A percentile compares a stretch with the other conserved stretches of the same genome.
Conservation (phyloP, 2,797 vertebrate genomes). For the Myoxocephalus aenaeus region DNA sequence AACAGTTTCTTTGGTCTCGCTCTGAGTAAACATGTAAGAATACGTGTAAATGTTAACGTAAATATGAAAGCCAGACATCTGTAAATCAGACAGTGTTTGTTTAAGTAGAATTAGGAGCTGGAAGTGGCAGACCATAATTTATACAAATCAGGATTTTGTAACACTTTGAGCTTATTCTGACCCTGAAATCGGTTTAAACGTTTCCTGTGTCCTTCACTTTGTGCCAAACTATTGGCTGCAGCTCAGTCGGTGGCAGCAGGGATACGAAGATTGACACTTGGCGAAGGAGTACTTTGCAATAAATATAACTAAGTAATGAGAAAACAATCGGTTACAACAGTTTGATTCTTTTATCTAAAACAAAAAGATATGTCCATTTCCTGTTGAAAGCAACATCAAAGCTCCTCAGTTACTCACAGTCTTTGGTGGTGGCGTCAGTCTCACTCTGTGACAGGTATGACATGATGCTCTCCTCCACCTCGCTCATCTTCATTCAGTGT, state of each 20-base stretch:
- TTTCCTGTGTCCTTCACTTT: conserved; percentile 5
- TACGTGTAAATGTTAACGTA: neutral
- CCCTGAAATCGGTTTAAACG: conserved; percentile 10
- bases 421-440: conserved; percentile 83
- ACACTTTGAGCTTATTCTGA: conserved; percentile 14
- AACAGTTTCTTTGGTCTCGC: neutral
- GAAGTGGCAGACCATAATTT: conserved; percentile 22
- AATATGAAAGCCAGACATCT: conserved; percentile 23
- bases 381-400: neutral
- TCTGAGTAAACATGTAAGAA: neutral
- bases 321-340: conserved; percentile 1
- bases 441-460: conserved; percentile 86
- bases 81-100: conserved; percentile 61
- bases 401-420: conserved; percentile 86
- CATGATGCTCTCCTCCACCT: conserved; percentile 75
- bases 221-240: conserved; percentile 12
- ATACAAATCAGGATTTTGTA: conserved; percentile 32
- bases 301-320: neutral
- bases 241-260: neutral
- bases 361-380: neutral
- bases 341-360: neutral
- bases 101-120: conserved; percentile 45
- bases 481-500: conserved; percentile 63
- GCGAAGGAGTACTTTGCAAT: neutral
- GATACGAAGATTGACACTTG: neutral